Evolutionary conservation across 2,113 vertebrate species (phyloP).

Genomic region (Anhinga anhinga): DNA sequence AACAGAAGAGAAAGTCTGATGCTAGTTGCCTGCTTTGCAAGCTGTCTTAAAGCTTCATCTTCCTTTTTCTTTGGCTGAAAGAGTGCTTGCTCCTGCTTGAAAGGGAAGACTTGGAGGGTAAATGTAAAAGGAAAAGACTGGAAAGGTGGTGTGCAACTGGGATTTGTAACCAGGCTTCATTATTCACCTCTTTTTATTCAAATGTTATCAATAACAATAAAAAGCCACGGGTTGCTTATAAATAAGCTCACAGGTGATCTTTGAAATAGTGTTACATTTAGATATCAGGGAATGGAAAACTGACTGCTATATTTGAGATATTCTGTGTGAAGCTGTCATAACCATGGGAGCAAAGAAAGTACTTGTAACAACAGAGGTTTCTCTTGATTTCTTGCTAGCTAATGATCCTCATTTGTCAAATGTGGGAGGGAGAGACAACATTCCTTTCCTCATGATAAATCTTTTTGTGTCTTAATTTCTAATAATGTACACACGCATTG

Average conservation of each 20-base stretch:
- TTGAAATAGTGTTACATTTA: neutral
- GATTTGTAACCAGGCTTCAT: neutral
- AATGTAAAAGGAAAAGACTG: neutral
- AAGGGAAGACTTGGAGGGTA: neutral
- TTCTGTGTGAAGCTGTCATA: neutral
- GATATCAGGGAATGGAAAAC: neutral
- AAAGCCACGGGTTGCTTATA: neutral
- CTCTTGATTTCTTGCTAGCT: neutral
- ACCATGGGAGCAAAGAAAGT: neutral
- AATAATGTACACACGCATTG: neutral
- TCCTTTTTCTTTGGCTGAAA: neutral
- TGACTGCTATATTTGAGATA: neutral
- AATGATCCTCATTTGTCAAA: slow-evolving; percentile 23
- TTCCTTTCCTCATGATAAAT: neutral
- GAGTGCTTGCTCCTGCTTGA: neutral
- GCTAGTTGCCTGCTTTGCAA: neutral
- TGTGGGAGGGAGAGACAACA: neutral
- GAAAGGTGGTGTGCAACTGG: neutral
- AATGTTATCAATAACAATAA: neutral
- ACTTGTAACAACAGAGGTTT: neutral
- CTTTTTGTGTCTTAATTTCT: neutral
- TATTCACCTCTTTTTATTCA: neutral
- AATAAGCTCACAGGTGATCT: neutral
- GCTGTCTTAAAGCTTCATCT: neutral
- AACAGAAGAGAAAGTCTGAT: neutral